Evolutionary conservation across 1,140 invertebrate genomes (phyloP), one percentile per base, ranked within the genome.

Genomic region (Mesaphorura yosii): DNA sequence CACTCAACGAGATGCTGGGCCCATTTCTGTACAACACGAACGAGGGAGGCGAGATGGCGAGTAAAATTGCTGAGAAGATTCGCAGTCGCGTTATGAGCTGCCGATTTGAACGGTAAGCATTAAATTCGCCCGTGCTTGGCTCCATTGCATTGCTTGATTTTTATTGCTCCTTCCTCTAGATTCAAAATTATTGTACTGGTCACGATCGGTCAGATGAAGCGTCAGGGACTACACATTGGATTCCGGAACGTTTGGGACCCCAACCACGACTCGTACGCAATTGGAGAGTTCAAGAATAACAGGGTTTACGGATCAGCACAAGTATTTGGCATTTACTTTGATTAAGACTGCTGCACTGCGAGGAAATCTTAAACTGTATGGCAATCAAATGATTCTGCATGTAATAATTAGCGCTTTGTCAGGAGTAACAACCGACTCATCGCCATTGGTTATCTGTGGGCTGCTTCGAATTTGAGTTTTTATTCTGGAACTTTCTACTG

Each of bases 201-300:
- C 3, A 40, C 42, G 12, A 14, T 53, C 15, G 55, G 55, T 5
- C 51, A 50, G 2, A 31, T 53, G 28, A 42, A 52, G 10, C 31
- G 55, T 23, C 55, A 57, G 53, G 55, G 55, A 15, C 6, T 53
- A 17, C 50, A 57, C 27, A 49, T 53, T 45, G 55, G 37, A 1
- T 53, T 57, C 31, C 44, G 39, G 19, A 42, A 49, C 28, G 22
- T 49, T 14, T 53, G 50, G 50, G 55, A 57, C 39, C 28, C 48
- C 10, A 27, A 48, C 3, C 55, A 51, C 26, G 55, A 57, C 23
- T 44, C 50, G 0, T 57, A 57, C 26, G 51, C 40, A n/a, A 40
- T 27, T 15, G 28, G 44, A 31, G 49, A 44, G 5, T 52, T 39
- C 23, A 53, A 49, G 37, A 53, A 52, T 23, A n/a, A 38, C 17